Evolutionary conservation across 2,113 vertebrate species (phyloP).

Genomic region (Smithornis capensis): DNA sequence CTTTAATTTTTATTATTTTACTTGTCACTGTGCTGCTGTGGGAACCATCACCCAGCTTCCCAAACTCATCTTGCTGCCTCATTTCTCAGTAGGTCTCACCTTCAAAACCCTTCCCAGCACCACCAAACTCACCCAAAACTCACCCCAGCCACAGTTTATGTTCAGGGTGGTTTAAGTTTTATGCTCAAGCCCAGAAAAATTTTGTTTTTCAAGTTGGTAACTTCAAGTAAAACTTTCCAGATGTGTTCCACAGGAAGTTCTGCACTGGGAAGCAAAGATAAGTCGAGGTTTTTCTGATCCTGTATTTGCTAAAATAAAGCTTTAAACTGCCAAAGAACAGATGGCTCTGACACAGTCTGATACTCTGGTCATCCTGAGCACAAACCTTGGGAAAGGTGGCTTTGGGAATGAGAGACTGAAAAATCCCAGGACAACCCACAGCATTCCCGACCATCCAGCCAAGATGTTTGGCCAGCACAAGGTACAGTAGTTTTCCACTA

Average conservation of each 20-base stretch:
- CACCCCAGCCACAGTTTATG: neutral
- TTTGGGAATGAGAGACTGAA: neutral
- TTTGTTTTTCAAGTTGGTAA: neutral
- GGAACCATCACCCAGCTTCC: neutral
- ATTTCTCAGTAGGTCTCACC: neutral
- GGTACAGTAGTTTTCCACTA: neutral
- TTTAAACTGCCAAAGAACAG: neutral
- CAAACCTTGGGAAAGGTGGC: neutral
- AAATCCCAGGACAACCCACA: neutral
- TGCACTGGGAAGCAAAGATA: no score
- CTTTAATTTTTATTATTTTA: neutral
- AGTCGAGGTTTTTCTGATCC: neutral
- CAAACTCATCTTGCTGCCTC: neutral
- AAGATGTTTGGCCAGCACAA: neutral
- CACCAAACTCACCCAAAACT: neutral
- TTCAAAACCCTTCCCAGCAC: neutral
- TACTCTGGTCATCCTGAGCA: neutral
- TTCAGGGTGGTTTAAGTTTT: neutral
- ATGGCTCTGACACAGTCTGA: neutral
- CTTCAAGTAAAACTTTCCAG: neutral
- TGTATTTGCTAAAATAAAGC: neutral
- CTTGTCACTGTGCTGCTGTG: accelerated
- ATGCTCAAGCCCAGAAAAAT: neutral
- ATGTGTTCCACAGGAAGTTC: accelerated
- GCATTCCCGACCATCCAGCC: accelerated